phyloP scores from a whole-genome alignment of 2,113 vertebrate genomes.

The Aphyosemion australe region DNA sequence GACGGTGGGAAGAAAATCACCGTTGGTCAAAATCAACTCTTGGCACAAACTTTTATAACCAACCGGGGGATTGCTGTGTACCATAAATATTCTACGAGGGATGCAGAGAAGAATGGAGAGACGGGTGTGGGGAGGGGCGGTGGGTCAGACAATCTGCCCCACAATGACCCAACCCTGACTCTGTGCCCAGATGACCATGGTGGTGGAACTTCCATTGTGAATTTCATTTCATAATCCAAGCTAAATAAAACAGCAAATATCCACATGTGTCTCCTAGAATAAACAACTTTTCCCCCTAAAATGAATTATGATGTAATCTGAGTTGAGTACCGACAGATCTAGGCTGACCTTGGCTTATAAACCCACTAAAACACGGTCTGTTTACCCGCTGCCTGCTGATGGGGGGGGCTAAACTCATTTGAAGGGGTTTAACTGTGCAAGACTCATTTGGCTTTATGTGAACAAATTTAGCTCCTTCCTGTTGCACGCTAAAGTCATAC shows the following conservation, averaged over 20 bases:
- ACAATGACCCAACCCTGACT: slow-evolving; percentile 53
- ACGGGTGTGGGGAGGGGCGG: slow-evolving; percentile 37
- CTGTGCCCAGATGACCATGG: slow-evolving; percentile 60
- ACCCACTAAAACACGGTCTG: slow-evolving; percentile 31
- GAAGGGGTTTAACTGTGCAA: slow-evolving; percentile 30
- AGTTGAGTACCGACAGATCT: slow-evolving; percentile 8
- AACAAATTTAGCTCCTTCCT: slow-evolving; percentile 24
- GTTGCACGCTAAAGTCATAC: slow-evolving; percentile 48
- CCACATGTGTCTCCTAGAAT: slow-evolving; percentile 46
- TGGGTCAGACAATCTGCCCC: slow-evolving; percentile 11
- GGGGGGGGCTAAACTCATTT: slow-evolving; percentile 11
- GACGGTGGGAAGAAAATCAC: slow-evolving; percentile 5
- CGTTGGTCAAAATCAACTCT: slow-evolving; percentile 36
- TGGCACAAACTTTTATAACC: slow-evolving; percentile 17
- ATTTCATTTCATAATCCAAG: slow-evolving; percentile 52
- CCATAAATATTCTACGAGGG: slow-evolving; percentile 38
- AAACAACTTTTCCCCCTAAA: slow-evolving; percentile 29
- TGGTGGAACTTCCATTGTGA: slow-evolving; percentile 58
- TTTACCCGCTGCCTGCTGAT: slow-evolving; percentile 5
- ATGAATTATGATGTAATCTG: slow-evolving; percentile 14
- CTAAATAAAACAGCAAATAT: slow-evolving; percentile 36
- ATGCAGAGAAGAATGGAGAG: slow-evolving; percentile 49
- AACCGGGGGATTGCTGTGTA: slow-evolving; percentile 25
- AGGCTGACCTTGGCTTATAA: slow-evolving; percentile 6
- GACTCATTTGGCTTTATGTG: slow-evolving; percentile 33